Percentiles rank a stretch among this genome's conserved stretches.
Conservation (phyloP, 2,113 vertebrate species). For the Apaloderma vittatum region DNA sequence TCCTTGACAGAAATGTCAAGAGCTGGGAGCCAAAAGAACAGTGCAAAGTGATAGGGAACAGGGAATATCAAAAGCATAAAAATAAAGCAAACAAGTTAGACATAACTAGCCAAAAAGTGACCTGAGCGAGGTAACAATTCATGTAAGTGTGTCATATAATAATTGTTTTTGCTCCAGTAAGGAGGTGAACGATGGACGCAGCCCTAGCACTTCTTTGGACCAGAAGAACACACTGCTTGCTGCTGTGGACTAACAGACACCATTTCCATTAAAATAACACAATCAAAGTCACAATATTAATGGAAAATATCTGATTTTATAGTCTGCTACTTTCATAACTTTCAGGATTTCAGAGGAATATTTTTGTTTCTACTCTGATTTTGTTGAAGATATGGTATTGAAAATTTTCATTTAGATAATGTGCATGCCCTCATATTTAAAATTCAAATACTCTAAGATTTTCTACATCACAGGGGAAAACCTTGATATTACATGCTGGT, state of each 20-base stretch:
- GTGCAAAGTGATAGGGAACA: accelerated
- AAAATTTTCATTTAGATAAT: constrained; percentile 20
- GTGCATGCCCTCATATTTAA: not conserved
- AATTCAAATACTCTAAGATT: not conserved
- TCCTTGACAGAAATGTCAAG: not conserved
- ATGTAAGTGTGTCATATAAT: not conserved
- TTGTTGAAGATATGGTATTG: not conserved
- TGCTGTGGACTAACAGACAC: not conserved
- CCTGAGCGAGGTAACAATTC: not conserved
- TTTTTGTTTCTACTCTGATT: not conserved
- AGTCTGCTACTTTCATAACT: not conserved
- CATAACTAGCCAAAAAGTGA: not conserved
- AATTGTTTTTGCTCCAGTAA: not conserved
- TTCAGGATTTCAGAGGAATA: not conserved
- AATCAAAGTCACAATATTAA: not conserved
- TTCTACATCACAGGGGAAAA: not conserved
- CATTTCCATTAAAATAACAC: not conserved
- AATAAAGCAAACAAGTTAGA: not conserved
- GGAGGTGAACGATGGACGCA: not conserved
- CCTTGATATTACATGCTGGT: not conserved
- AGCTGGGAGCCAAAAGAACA: not conserved
- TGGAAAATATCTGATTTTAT: not conserved
- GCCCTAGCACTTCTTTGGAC: not conserved
- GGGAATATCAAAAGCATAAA: not conserved
- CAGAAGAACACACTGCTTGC: not conserved